A percentile compares a stretch with the other conserved stretches of the same genome.
Evolutionary conservation across 1,140 invertebrate species (phyloP).

Genomic region (Hylyphantes graminicola): DNA sequence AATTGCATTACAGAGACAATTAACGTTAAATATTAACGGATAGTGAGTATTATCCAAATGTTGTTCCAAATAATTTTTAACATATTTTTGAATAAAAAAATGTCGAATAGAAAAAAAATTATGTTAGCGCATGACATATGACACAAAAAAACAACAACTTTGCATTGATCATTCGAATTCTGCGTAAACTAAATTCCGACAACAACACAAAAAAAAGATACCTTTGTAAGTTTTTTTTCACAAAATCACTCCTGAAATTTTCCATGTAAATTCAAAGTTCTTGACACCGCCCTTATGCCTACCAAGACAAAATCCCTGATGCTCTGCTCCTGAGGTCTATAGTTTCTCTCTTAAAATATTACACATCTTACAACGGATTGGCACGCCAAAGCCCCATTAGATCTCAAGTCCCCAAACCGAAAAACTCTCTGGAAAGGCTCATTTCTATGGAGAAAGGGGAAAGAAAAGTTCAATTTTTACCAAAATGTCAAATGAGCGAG

Average conservation of each 20-base stretch:
- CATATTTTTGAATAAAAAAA: too few species aligned
- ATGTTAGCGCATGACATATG: too few species aligned
- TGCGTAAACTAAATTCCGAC: too few species aligned
- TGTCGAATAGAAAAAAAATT: too few species aligned
- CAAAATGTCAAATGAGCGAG: slow-evolving; percentile 33
- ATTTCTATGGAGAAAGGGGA: too few species aligned
- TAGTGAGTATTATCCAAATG: too few species aligned
- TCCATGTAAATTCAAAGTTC: slow-evolving; percentile 31
- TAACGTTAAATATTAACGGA: too few species aligned
- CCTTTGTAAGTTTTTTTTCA: neutral
- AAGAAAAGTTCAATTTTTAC: slow-evolving; percentile 29
- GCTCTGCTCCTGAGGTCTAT: slow-evolving; percentile 13
- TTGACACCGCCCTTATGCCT: neutral
- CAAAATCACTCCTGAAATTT: slow-evolving; percentile 47
- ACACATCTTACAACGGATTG: slow-evolving; percentile 4
- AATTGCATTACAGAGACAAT: too few species aligned
- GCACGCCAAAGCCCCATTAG: slow-evolving; percentile 53
- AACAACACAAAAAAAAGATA: neutral
- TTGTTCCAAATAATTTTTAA: too few species aligned
- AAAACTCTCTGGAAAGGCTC: slow-evolving; percentile 10
- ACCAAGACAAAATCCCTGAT: slow-evolving; percentile 24
- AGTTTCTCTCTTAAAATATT: slow-evolving; percentile 19
- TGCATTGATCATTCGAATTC: too few species aligned
- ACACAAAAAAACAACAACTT: too few species aligned
- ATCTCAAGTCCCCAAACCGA: neutral